Evolutionary conservation across 2,888 invertebrate species (phyloP), one percentile per base, ranked within the genome.

Genomic region (Drosophila merina): DNA sequence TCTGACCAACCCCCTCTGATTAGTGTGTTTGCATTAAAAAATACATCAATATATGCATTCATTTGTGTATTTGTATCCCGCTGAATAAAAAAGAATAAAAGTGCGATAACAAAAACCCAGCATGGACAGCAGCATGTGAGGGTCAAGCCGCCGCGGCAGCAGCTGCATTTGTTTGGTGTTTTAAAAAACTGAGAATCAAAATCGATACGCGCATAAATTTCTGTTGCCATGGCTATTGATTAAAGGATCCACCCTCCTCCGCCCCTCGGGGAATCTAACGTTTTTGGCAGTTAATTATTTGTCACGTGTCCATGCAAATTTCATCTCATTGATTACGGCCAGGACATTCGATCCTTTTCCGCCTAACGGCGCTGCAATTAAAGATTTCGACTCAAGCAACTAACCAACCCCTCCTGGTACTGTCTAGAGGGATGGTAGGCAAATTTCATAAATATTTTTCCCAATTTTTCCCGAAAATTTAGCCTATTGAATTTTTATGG

Each of bases 271-370:
- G 12, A 10, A 25, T 25, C 47, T 26, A 59, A 36, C 48, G n/a
- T 49, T 58, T 71, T 50, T 12, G 57, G 38, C 51, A 69, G 69
- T 77, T 83, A 87, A 88, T 89, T 89, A 87, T 88, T 81, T 88
- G 89, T 89, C 90, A 89, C 90, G 88, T 89, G 89, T 86, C 86
- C 88, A 88, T 88, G 90, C 88, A 88, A 88, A 88, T 88, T 88
- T 86, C 57, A 40, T 85, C 75, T 72, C 87, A 76, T 80, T 89
- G 82, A 83, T 89, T 84, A 75, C 74, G 70, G 51, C 42, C 69
- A 81, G 86, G 20, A 87, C 58, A 88, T 89, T 72, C 55, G 90
- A 88, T 87, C 85, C 75, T 74, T 82, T 85, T 69, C 30, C 66
- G 36, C 48, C 40, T 31, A 40, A 44, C 59, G 55, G 64, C 64